phyloP scores from a whole-genome alignment of 2,113 vertebrate genomes.

The Caranx melampygus region DNA sequence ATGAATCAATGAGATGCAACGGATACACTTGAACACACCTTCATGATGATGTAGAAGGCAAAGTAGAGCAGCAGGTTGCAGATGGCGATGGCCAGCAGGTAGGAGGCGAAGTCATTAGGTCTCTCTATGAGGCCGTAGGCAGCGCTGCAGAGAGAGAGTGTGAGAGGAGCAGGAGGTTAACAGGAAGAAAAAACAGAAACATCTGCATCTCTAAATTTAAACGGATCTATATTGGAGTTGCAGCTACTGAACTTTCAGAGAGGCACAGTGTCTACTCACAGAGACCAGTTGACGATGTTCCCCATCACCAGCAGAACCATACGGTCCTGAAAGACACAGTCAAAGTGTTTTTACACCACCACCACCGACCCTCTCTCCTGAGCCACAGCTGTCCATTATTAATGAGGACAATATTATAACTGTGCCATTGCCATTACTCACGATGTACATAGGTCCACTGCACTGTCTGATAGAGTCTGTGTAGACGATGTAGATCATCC shows the following conservation, averaged over 20 bases:
- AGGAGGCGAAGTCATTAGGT: slow-evolving; percentile 97
- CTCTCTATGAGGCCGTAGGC: slow-evolving; percentile 93
- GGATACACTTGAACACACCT: slow-evolving; percentile 80
- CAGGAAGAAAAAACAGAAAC: background rate
- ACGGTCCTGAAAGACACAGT: slow-evolving; percentile 86
- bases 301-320: slow-evolving; percentile 98
- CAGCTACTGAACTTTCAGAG: background rate
- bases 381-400: too few species aligned
- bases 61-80: slow-evolving; percentile 99
- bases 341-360: too few species aligned
- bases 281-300: slow-evolving; percentile 98
- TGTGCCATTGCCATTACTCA: slow-evolving; percentile 77
- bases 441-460: slow-evolving; percentile 96
- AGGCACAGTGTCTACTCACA: slow-evolving; percentile 86
- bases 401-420: too few species aligned
- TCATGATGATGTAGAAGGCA: slow-evolving; percentile 99
- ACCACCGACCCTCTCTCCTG: too few species aligned
- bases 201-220: background rate
- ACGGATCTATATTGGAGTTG: background rate
- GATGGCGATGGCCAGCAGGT: slow-evolving; percentile 97
- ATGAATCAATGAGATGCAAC: background rate
- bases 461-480: slow-evolving; percentile 95
- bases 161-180: background rate
- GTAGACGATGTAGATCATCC: slow-evolving; percentile 92
- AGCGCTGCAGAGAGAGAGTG: slow-evolving; percentile 80